phyloP scores from a whole-genome alignment of 2,113 vertebrate genomes.

The Tauraco erythrolophus region DNA sequence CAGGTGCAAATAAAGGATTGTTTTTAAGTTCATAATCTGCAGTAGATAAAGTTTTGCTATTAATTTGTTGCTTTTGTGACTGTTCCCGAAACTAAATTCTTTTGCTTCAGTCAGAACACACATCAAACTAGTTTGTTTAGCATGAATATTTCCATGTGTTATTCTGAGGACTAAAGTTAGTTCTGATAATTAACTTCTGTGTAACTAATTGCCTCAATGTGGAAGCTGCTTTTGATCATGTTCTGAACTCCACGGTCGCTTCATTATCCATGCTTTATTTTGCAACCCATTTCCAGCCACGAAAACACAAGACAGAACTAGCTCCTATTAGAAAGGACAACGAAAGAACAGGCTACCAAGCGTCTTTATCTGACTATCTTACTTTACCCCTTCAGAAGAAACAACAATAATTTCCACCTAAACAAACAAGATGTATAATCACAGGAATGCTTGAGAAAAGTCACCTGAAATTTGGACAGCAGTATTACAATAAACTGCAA shows the following conservation, averaged over 20 bases:
- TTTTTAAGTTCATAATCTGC: neutral
- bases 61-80: neutral
- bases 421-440: neutral
- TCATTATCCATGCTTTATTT: neutral
- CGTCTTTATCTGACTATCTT: neutral
- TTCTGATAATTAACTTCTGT: neutral
- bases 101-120: neutral
- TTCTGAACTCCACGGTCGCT: neutral
- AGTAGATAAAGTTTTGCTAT: neutral
- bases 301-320: neutral
- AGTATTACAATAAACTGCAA: neutral
- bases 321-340: neutral
- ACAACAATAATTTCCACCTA: rapidly evolving
- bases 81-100: neutral
- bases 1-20: neutral
- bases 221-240: neutral
- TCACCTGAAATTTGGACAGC: neutral
- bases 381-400: neutral
- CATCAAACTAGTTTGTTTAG: neutral
- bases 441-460: neutral
- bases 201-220: neutral
- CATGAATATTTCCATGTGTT: neutral
- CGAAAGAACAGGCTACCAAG: neutral
- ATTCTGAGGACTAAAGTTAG: neutral
- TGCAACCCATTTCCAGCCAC: neutral